These are phyloP conservation scores for Mico argentatus DNA, from an alignment of 2,797 vertebrate genomes.

Conservation along the genomic window DNA sequence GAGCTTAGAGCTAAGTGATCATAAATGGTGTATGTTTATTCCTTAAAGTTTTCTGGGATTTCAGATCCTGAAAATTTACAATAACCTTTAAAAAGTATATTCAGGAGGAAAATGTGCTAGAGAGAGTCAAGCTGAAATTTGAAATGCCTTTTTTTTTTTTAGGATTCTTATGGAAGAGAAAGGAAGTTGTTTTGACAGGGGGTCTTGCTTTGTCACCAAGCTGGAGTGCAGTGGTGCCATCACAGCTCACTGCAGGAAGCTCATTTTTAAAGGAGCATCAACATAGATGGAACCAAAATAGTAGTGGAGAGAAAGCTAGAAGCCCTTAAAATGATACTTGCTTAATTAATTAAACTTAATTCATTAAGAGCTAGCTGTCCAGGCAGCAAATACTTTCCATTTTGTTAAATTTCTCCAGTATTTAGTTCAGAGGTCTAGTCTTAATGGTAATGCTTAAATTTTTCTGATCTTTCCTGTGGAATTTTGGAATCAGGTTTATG, in stretches of 20 bases:
- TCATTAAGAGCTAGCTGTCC: background rate
- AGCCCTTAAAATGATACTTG: background rate
- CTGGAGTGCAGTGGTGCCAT: background rate
- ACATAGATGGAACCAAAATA: background rate
- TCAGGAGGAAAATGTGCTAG: background rate
- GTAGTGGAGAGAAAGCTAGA: background rate
- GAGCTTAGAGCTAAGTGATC: background rate
- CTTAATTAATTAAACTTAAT: background rate
- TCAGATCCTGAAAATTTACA: constrained; percentile 2
- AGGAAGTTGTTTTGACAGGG: background rate
- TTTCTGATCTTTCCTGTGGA: background rate
- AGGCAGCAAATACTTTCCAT: background rate
- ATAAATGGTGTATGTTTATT: background rate
- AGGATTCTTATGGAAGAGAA: background rate
- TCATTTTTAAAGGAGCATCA: background rate
- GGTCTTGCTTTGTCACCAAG: background rate
- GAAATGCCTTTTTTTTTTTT: background rate
- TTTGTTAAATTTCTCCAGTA: background rate
- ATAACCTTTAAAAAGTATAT: background rate
- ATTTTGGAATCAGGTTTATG: background rate
- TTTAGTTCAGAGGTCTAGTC: background rate
- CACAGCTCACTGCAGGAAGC: background rate
- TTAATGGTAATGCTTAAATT: background rate
- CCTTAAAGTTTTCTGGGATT: constrained; percentile 19
- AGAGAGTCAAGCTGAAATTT: background rate